phyloP scores from a whole-genome alignment of 1,140 invertebrate species.

The Procambarus clarkii region DNA sequence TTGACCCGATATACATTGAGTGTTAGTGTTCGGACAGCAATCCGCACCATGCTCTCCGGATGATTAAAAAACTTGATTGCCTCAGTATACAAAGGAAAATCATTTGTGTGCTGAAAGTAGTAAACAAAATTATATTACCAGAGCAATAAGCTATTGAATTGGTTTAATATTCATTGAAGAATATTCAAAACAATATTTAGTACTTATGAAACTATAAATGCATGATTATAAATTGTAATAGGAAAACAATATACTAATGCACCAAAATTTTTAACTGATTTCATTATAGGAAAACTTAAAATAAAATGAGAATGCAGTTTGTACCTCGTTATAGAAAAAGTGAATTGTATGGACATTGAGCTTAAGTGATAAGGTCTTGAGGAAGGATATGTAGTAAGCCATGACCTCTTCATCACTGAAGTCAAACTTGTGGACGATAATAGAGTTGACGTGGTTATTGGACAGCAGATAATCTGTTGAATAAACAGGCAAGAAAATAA shows the following conservation, averaged over 20 bases:
- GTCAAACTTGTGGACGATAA: conserved; percentile 99
- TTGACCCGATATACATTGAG: conserved; percentile 92
- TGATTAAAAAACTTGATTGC: conserved; percentile 99
- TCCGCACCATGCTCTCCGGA: conserved; percentile 98
- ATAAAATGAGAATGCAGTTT: background rate
- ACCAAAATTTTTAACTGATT: background rate
- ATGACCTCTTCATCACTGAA: conserved; percentile 99
- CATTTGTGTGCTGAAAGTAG: conserved; percentile 94
- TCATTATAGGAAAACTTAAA: background rate
- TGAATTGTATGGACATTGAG: conserved; percentile 99
- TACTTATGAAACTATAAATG: too few relatives aligned
- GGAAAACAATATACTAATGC: too few relatives aligned
- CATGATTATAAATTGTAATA: too few relatives aligned
- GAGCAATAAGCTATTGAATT: too few relatives aligned
- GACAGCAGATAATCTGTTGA: conserved; percentile 97
- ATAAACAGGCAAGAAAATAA: conserved; percentile 28
- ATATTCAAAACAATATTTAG: too few relatives aligned
- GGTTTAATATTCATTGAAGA: too few relatives aligned
- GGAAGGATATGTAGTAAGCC: conserved; percentile 99
- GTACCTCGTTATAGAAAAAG: conserved; percentile 99
- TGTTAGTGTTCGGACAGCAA: conserved; percentile 97
- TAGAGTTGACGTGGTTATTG: conserved; percentile 99
- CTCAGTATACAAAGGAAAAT: conserved; percentile 99
- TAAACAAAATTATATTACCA: background rate
- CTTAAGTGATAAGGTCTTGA: conserved; percentile 98